Base-by-base conservation (phyloP, 1,140 invertebrate species). In the Cyclargus thomasi region DNA sequence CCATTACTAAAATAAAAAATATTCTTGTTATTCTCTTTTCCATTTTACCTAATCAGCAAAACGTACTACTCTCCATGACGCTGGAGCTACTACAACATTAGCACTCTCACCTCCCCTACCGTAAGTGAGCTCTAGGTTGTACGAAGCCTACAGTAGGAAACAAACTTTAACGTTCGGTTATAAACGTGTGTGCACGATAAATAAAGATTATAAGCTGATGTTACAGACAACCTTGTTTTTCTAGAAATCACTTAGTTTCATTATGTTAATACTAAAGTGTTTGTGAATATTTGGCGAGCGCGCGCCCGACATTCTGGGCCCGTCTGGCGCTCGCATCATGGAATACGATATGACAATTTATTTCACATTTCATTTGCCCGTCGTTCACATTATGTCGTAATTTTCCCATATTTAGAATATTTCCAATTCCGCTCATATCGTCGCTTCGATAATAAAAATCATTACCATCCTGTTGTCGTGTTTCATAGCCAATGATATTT, bases 281-380 rank as follows among this genome's bases (percentile, higher is more conserved):
- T 59, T 8, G 18, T 20, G 10, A 59, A 59, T 59, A 59, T 20
- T 59, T 20, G 17, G 65, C 69, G 67, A 67, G 65, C 53, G 53
- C 53, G 53, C 18, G n/a, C n/a, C 47, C 47, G n/a, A 53, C n/a
- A 55, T 55, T 17, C 18, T 18, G 53, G 18, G 17, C 53, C n/a
- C 18, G 53, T 55, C 18, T 20, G 10, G 55, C 18, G 10, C 10
- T 59, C 55, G 17, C 55, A 59, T 21, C 39, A 63, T 63, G 62
- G 62, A 63, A 63, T 63, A 63, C 62, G 62, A 63, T 35, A 63
- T 63, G 62, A 63, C 62, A 63, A 63, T 63, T 63, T 63, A 63
- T 63, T 63, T 63, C 62, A 35, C 62, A 63, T 63, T 63, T 63
- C 62, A 29, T 63, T 63, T 22, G 22, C 20, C 23, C n/a, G 62